A percentile compares a stretch with the other conserved stretches of the same genome.
Evolutionary conservation across 2,113 vertebrate species (phyloP).

Genomic region (Onychostruthus taczanowskii): DNA sequence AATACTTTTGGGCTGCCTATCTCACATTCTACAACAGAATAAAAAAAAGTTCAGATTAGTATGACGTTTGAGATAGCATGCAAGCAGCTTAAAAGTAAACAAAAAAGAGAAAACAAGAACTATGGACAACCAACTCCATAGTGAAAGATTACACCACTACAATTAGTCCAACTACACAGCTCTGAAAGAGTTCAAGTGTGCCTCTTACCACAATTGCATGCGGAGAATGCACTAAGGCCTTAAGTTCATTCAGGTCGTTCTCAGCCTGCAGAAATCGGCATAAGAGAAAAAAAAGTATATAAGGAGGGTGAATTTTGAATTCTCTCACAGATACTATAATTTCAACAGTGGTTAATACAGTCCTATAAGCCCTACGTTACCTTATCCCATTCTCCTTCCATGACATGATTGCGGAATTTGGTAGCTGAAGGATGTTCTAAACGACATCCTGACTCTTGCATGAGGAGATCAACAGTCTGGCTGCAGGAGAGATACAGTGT

Average conservation of each 20-base stretch:
- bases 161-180: conserved; percentile 70
- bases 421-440: conserved; percentile 98
- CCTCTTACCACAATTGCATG: conserved; percentile 95
- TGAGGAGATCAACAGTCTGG: conserved; percentile 99
- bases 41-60: conserved; percentile 33
- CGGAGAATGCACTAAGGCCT: conserved; percentile 96
- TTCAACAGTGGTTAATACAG: conserved; percentile 73
- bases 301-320: conserved; percentile 53
- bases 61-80: background rate
- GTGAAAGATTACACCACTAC: conserved; percentile 68
- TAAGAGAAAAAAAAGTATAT: conserved; percentile 39
- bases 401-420: conserved; percentile 99
- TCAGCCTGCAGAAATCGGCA: conserved; percentile 85
- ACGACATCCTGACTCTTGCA: conserved; percentile 99
- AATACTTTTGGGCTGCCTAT: background rate
- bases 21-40: background rate
- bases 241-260: conserved; percentile 97
- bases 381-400: conserved; percentile 99
- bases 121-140: conserved; percentile 30
- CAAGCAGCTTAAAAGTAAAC: conserved; percentile 50
- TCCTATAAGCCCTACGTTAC: conserved; percentile 82
- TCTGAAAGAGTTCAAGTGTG: conserved; percentile 77
- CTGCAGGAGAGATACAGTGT: conserved; percentile 88
- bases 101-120: conserved; percentile 52
- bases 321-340: conserved; percentile 47